A percentile compares a stretch with the other conserved stretches of the same genome.
These are phyloP conservation scores for Lasioglossum marginatum DNA, from an alignment of 2,888 invertebrate genomes.

Conservation along the genomic window DNA sequence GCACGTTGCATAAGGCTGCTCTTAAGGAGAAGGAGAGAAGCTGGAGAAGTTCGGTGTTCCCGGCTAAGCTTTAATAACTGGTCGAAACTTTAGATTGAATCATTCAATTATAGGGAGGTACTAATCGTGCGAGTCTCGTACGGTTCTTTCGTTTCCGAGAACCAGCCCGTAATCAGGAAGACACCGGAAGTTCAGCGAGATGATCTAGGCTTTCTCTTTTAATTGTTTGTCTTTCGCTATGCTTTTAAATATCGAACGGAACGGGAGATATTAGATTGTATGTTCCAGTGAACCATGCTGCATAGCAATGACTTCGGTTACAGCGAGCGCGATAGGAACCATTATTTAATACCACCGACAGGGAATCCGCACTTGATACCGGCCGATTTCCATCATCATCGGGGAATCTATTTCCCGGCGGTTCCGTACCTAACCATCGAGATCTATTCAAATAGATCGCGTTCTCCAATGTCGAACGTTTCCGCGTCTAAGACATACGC, in stretches of 20 bases:
- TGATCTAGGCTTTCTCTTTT: background rate
- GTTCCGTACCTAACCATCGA: slow-evolving; percentile 43
- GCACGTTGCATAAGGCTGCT: slow-evolving; percentile 8
- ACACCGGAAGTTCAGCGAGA: background rate
- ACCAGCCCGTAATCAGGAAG: too few species aligned
- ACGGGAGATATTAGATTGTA: background rate
- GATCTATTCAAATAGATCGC: slow-evolving; percentile 59
- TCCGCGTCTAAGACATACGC: slow-evolving; percentile 31
- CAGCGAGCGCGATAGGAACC: slow-evolving; percentile 24
- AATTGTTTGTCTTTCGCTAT: background rate
- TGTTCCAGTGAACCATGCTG: background rate
- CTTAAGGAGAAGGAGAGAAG: slow-evolving; percentile 9
- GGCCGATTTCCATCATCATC: slow-evolving; percentile 49
- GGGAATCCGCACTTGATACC: slow-evolving; percentile 25
- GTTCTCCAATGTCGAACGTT: slow-evolving; percentile 39
- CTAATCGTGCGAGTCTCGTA: background rate
- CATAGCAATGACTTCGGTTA: slow-evolving; percentile 15
- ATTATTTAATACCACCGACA: slow-evolving; percentile 39
- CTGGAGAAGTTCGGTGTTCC: slow-evolving; percentile 1
- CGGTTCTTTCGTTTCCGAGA: background rate
- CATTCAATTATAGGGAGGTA: slow-evolving; percentile 19
- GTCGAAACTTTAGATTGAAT: slow-evolving; percentile 11
- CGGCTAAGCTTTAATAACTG: slow-evolving; percentile 18
- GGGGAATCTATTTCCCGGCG: slow-evolving; percentile 35
- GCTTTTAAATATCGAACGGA: background rate